Conservation (phyloP, 2,797 vertebrate genomes). For the Hemitrygon akajei region DNA sequence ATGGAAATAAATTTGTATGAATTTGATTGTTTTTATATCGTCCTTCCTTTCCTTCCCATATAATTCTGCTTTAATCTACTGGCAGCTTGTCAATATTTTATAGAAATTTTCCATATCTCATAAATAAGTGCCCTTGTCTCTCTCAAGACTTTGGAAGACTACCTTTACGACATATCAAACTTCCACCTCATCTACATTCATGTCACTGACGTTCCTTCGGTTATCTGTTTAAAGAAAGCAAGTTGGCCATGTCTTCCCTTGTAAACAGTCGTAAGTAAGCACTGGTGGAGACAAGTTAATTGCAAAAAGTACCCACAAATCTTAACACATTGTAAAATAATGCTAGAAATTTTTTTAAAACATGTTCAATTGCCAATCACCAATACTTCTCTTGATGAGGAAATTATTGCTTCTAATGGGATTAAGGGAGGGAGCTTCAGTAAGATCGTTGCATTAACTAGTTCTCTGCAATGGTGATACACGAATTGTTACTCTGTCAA, state of each 20-base stretch:
- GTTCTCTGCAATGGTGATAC: neutral
- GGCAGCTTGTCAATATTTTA: neutral
- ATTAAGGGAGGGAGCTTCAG: neutral
- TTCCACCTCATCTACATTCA: neutral
- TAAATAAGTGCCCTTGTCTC: neutral
- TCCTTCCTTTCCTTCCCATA: neutral
- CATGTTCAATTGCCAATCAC: neutral
- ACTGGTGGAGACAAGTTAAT: neutral
- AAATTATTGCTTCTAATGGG: neutral
- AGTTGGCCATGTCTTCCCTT: neutral
- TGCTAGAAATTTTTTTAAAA: neutral
- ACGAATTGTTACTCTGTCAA: neutral
- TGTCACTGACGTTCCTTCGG: neutral
- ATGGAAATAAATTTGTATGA: neutral
- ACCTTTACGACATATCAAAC: neutral
- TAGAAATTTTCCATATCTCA: neutral
- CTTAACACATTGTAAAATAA: neutral
- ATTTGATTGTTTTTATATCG: neutral
- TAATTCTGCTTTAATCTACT: neutral
- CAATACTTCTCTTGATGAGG: neutral
- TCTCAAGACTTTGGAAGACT: neutral
- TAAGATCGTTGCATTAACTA: neutral
- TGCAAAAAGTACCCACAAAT: neutral
- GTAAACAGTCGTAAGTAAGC: neutral
- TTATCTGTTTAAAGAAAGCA: neutral